These are phyloP conservation scores for Trichonephila clavipes DNA, from an alignment of 1,140 invertebrate genomes.

Conservation along the genomic window DNA sequence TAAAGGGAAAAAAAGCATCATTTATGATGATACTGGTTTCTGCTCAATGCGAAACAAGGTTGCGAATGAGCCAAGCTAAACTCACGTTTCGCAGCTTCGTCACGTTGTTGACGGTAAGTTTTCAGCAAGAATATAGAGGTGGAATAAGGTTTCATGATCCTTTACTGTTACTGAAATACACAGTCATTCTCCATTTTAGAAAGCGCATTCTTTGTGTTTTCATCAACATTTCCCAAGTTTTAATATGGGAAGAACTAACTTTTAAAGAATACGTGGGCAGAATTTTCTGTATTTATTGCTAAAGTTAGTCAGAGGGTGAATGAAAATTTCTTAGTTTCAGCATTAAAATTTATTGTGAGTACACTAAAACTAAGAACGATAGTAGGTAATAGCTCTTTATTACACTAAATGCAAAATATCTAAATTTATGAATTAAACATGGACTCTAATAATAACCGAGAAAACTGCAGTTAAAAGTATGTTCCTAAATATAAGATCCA, in stretches of 20 bases:
- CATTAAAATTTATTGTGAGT: no score
- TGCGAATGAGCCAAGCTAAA: slow-evolving; percentile 10
- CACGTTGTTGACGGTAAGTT: slow-evolving; percentile 18
- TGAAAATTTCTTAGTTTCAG: neutral
- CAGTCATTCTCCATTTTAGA: neutral
- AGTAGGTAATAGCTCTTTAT: no score
- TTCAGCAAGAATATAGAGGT: neutral
- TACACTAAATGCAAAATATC: no score
- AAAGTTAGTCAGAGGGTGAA: neutral
- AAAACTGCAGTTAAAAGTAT: no score
- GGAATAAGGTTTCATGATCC: slow-evolving; percentile 3
- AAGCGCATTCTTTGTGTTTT: neutral
- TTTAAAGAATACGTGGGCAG: slow-evolving; percentile 19
- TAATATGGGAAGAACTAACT: neutral
- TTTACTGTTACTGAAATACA: neutral
- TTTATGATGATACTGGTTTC: neutral
- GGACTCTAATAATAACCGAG: no score
- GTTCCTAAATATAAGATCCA: no score
- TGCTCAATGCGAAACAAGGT: slow-evolving; percentile 26
- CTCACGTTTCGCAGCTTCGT: slow-evolving; percentile 16
- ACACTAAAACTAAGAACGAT: no score
- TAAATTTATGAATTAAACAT: no score
- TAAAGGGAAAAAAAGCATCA: neutral
- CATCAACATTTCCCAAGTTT: slow-evolving; percentile 31
- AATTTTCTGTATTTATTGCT: slow-evolving; percentile 17